Evolutionary conservation across 2,113 vertebrate species (phyloP).

Genomic region (Pelecanoides urinatrix): DNA sequence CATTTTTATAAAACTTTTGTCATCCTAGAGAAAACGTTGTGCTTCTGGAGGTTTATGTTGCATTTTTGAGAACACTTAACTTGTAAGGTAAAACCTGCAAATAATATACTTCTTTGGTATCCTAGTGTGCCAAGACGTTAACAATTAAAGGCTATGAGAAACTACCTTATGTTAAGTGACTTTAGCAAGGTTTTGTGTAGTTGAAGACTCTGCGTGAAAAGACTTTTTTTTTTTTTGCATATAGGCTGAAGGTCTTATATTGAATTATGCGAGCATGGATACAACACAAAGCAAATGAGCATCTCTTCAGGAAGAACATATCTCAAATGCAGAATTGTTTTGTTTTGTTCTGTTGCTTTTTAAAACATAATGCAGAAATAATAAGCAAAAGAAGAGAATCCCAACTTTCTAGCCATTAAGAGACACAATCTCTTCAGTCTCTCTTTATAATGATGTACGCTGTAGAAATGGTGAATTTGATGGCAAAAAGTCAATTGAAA

Average conservation of each 20-base stretch:
- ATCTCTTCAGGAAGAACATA: not conserved
- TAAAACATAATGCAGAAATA: not conserved
- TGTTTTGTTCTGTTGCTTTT: not conserved
- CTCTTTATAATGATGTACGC: not conserved
- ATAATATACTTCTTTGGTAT: not conserved
- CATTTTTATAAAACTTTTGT: not conserved
- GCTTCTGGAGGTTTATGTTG: not conserved
- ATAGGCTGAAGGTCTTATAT: not conserved
- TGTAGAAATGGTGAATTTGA: not conserved
- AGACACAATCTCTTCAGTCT: not conserved
- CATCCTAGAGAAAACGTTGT: not conserved
- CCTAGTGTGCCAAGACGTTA: not conserved
- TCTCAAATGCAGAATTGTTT: not conserved
- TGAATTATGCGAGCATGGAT: not conserved
- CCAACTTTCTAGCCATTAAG: not conserved
- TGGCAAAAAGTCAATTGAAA: not conserved
- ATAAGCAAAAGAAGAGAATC: not conserved
- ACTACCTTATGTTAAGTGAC: not conserved
- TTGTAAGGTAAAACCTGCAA: not conserved
- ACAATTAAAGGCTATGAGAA: not conserved
- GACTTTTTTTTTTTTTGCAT: not conserved
- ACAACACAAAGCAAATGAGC: not conserved
- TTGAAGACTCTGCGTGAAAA: not conserved
- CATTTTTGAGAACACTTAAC: not conserved
- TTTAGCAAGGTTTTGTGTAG: not conserved